These are phyloP conservation scores for Lampris megalopsis DNA, from an alignment of 2,113 vertebrate species.

Conservation along the genomic window DNA sequence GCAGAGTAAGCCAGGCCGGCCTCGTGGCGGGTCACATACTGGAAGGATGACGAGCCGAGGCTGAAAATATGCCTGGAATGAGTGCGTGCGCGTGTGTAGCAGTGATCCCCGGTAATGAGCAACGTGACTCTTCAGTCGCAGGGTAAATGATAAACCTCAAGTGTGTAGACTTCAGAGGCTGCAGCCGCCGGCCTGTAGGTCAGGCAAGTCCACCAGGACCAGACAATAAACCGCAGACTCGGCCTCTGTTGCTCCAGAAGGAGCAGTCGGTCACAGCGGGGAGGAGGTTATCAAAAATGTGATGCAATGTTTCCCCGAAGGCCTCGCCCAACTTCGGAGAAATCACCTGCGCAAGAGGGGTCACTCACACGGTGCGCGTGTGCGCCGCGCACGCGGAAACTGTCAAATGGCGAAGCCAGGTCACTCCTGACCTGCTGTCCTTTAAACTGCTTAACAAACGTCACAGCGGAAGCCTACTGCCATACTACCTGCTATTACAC, in stretches of 20 bases:
- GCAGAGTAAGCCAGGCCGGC: not conserved
- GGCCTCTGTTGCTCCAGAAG: conserved; percentile 1
- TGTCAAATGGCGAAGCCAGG: not conserved
- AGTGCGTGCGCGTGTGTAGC: not conserved
- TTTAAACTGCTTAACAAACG: conserved; percentile 26
- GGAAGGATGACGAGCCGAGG: conserved; percentile 30
- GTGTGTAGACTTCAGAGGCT: not conserved
- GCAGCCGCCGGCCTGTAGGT: too few species aligned
- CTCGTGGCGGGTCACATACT: conserved; percentile 8
- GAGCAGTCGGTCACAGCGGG: not conserved
- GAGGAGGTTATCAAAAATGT: not conserved
- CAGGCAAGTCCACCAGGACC: too few species aligned
- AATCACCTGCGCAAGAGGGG: not conserved
- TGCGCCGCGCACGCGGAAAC: not conserved
- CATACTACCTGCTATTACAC: conserved; percentile 18
- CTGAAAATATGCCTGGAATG: conserved; percentile 44
- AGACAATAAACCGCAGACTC: too few species aligned
- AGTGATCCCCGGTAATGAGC: not conserved
- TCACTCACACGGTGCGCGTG: not conserved
- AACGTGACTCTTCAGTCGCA: not conserved
- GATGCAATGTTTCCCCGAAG: not conserved
- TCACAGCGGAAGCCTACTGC: not conserved
- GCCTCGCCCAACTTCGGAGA: not conserved
- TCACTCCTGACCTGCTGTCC: conserved; percentile 1
- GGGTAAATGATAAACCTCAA: not conserved